Evolutionary conservation across 2,113 vertebrate genomes (phyloP), one percentile per base, ranked within the genome.

Genomic region (Alligator sinensis): DNA sequence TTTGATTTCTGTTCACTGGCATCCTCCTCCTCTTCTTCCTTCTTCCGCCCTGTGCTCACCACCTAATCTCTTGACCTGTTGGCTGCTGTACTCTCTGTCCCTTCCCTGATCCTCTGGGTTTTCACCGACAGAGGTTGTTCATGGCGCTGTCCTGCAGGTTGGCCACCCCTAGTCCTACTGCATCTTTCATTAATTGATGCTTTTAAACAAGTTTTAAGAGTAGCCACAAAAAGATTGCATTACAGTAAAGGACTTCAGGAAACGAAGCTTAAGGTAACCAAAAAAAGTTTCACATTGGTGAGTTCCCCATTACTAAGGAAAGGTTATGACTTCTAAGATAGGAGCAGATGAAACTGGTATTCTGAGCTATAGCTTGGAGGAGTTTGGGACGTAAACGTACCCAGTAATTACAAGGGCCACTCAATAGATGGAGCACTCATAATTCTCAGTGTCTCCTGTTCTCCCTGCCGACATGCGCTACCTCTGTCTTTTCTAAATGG

Each of bases 271-370:
- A 22, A 77, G n/a, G 34, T 92, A 66, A 63, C 72, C 86, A 57
- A 60, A 82, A 34, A 72, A 76, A 94, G 93, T 95, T 89, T 89
- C 47, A 15, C 30, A 88, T 93, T 93, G 79, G 91, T 94, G 91
- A 85, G 16, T 21, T 28, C 38, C 55, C 18, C 87, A 5, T 84
- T 68, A 34, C 58, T 24, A 30, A 92, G 68, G 84, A 79, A 88
- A 87, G 90, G 27, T 19, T 83, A 2, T 68, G 68, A 38, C 72
- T 88, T 62, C 83, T 87, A 91, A 85, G 64, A 34, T 81, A 89
- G 92, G 63, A 89, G 58, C 58, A 89, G 34, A 87, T 68, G 80
- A 91, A 94, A 75, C 19, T 61, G 89, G 15, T 21, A 55, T 90
- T 94, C 91, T 91, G 76, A 91, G 58, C 60, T 58, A 9, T 22